Conservation (phyloP, 1,140 invertebrate genomes). For the Zaprionus kolodkinae region DNA sequence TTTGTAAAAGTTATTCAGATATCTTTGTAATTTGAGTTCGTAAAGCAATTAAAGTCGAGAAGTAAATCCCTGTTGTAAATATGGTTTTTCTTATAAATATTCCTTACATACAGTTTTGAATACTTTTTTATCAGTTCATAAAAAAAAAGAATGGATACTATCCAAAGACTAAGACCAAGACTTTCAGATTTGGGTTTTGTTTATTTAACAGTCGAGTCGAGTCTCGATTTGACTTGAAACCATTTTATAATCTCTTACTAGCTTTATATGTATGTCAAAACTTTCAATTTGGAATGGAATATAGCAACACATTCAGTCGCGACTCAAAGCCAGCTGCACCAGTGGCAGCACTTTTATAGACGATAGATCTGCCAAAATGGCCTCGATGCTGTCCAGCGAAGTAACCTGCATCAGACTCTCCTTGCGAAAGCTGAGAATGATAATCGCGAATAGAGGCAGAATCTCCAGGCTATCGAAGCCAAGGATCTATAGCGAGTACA, state of each 20-base stretch:
- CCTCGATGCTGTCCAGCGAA: slow-evolving; percentile 93
- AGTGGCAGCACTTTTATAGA: slow-evolving; percentile 95
- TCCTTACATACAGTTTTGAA: no score
- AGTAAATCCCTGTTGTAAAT: no score
- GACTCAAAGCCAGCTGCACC: slow-evolving; percentile 88
- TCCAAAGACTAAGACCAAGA: neutral
- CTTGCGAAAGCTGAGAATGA: slow-evolving; percentile 95
- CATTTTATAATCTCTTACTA: neutral
- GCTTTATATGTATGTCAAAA: no score
- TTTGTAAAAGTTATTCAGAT: no score
- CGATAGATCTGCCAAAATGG: slow-evolving; percentile 94
- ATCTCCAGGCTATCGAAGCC: slow-evolving; percentile 96
- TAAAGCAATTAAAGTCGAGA: no score
- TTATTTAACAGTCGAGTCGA: neutral
- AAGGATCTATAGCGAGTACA: slow-evolving; percentile 86
- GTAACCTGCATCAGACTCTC: slow-evolving; percentile 96
- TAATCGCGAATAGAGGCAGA: slow-evolving; percentile 92
- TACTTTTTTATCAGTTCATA: no score
- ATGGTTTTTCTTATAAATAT: no score
- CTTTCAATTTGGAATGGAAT: slow-evolving; percentile 52
- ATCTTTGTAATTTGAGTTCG: no score
- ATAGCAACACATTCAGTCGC: slow-evolving; percentile 53
- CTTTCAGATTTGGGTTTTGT: neutral
- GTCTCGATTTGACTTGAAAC: neutral
- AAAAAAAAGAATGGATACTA: no score